Evolutionary conservation across 2,797 vertebrate genomes (phyloP), one percentile per base, ranked within the genome.

Genomic region (Brotula barbata): DNA sequence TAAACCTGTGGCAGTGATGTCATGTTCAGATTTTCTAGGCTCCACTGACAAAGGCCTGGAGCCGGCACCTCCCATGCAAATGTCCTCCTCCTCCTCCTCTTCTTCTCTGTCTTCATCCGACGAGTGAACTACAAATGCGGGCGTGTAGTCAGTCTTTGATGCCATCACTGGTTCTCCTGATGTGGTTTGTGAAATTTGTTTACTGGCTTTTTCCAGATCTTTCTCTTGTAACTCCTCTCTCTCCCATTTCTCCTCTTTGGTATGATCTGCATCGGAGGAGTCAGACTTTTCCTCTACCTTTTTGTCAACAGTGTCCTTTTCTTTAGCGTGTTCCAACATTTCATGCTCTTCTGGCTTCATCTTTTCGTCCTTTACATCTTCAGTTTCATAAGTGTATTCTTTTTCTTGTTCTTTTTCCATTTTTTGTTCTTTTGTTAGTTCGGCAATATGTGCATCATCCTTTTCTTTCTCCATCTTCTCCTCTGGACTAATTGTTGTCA

Each of bases 21-120:
- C 64, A 50, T 73, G 79, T n/a, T 91, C 88, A 39, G 73, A 73
- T 73, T 89, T 75, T 54, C 84, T 85, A 1, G 58, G 68, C 52
- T 88, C 86, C 37, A 89, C 79, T 17, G 71, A 67, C 40, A 85
- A 67, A 69, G 89, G 85, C 82, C 87, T 87, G 23, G 91, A 91
- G 31, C 87, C 85, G 49, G 88, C 90, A 57, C 88, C 90, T 65
- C 89, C 90, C 85, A 90, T 87, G 63, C 87, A 90, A 39, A 91
- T 87, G 31, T 86, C 87, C 66, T 91, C 86, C 57, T 89, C 89
- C 43, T 91, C 89, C 43, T 91, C 89, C n/a, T 90, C 89, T 8
- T 89, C 91, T 8, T 89, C 91, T 62, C 88, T 80, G 73, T 90
- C 90, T 82, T 90, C 88, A 67, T 92, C 90, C 9, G 89, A 92